phyloP scores from a whole-genome alignment of 2,888 invertebrate species.

The Himalopsyche japonica region DNA sequence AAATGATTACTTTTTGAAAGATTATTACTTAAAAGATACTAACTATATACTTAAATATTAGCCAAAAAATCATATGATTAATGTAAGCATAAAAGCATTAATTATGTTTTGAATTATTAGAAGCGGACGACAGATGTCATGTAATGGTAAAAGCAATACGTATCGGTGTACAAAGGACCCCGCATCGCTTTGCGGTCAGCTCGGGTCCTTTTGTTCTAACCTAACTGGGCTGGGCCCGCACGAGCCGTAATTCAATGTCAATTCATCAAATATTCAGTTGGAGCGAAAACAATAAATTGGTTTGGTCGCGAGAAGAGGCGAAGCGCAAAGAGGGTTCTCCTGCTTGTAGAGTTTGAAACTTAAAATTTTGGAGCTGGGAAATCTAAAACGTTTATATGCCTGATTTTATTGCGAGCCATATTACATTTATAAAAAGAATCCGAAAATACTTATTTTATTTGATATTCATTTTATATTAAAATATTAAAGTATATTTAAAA shows the following conservation, averaged over 20 bases:
- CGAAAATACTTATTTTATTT: too few species aligned
- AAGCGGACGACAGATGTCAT: neutral
- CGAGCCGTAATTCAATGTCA: conserved; percentile 30
- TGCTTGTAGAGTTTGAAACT: neutral
- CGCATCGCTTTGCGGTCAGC: neutral
- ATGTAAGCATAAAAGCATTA: too few species aligned
- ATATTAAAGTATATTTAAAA: too few species aligned
- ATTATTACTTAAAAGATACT: too few species aligned
- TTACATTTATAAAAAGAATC: too few species aligned
- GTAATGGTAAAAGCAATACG: conserved; percentile 13
- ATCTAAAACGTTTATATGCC: neutral
- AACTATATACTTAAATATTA: too few species aligned
- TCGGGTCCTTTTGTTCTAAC: conserved; percentile 27
- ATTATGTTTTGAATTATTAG: neutral
- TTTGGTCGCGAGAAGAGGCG: conserved; percentile 3
- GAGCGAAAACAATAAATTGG: conserved; percentile 36
- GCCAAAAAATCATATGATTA: too few species aligned
- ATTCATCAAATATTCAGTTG: conserved; percentile 39
- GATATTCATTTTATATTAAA: too few species aligned
- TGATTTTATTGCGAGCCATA: neutral
- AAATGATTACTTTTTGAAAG: too few species aligned
- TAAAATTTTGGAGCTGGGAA: neutral
- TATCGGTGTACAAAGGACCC: conserved; percentile 23
- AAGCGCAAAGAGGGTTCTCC: neutral
- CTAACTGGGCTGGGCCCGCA: conserved; percentile 20